phyloP scores from a whole-genome alignment of 2,113 vertebrate genomes.

The Lycaon pictus region DNA sequence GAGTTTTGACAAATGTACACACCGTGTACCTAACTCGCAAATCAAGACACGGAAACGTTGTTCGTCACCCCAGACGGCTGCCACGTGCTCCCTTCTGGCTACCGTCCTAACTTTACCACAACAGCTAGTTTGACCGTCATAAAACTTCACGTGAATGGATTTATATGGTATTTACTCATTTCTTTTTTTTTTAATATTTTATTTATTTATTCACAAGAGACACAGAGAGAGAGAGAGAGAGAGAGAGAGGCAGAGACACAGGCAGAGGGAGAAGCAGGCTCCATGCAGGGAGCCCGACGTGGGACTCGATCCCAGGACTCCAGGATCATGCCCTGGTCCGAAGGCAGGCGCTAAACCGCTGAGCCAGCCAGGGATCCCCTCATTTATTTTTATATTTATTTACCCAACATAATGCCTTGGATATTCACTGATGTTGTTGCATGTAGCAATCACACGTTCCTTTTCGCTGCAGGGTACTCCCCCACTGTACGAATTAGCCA shows the following conservation, averaged over 20 bases:
- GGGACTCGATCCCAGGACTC: too few relatives aligned
- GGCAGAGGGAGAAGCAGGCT: too few relatives aligned
- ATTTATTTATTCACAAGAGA: not conserved
- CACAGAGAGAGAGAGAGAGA: too few relatives aligned
- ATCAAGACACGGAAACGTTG: not conserved
- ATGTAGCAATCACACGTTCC: not conserved
- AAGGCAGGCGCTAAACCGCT: too few relatives aligned
- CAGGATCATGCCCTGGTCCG: too few relatives aligned
- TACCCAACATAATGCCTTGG: not conserved
- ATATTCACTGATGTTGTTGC: fast-evolving
- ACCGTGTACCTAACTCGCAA: not conserved
- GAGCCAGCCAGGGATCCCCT: too few relatives aligned
- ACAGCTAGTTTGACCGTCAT: fast-evolving
- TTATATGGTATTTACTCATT: fast-evolving
- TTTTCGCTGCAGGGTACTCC: not conserved
- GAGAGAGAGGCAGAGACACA: too few relatives aligned
- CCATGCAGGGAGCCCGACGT: too few relatives aligned
- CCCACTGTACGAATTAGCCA: not conserved
- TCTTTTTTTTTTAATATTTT: too few relatives aligned
- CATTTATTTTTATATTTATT: too few relatives aligned
- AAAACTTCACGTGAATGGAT: too few relatives aligned
- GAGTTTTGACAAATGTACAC: not conserved
- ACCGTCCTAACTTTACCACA: fast-evolving
- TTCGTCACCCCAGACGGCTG: not conserved
- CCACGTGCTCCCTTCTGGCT: not conserved